These are phyloP conservation scores for Agapostemon virescens DNA, from an alignment of 2,888 invertebrate genomes.

Conservation along the genomic window DNA sequence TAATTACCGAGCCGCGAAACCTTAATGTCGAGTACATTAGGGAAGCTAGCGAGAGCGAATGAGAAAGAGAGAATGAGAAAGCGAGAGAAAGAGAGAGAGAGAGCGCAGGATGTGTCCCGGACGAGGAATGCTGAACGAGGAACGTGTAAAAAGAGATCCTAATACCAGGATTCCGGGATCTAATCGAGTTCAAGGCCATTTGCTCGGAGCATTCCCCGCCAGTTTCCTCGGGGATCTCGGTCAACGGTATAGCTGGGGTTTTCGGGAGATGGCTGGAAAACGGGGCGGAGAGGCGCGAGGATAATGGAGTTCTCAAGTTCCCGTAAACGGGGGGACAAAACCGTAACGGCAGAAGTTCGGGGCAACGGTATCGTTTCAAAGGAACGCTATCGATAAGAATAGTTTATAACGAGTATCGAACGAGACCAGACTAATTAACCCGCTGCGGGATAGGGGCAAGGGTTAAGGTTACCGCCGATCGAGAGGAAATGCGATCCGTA, in stretches of 20 bases:
- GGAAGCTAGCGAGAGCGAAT: not conserved
- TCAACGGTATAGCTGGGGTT: slow-evolving; percentile 62
- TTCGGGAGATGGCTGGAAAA: slow-evolving; percentile 60
- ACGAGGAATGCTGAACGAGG: slow-evolving; percentile 26
- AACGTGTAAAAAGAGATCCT: slow-evolving; percentile 49
- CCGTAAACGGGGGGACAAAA: slow-evolving; percentile 65
- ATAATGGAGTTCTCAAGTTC: slow-evolving; percentile 68
- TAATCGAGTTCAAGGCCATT: slow-evolving; percentile 69
- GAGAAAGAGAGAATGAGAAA: not conserved
- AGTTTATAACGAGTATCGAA: slow-evolving; percentile 50
- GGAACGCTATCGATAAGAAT: slow-evolving; percentile 50
- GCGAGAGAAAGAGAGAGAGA: not conserved
- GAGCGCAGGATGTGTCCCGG: not conserved
- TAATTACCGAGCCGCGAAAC: slow-evolving; percentile 38
- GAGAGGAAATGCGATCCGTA: not conserved
- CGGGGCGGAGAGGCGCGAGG: slow-evolving; percentile 32
- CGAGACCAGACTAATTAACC: slow-evolving; percentile 47
- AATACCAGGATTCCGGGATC: slow-evolving; percentile 36
- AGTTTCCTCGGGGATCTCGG: slow-evolving; percentile 59
- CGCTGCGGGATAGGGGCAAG: not conserved
- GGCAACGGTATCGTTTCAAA: slow-evolving; percentile 55
- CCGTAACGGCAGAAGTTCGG: slow-evolving; percentile 53
- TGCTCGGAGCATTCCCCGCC: slow-evolving; percentile 46
- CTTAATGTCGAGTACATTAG: slow-evolving; percentile 20
- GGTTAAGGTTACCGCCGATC: not conserved